Evolutionary conservation across 2,888 invertebrate species (phyloP), one percentile per base, ranked within the genome.

Genomic region (Nymphalis c-album): DNA sequence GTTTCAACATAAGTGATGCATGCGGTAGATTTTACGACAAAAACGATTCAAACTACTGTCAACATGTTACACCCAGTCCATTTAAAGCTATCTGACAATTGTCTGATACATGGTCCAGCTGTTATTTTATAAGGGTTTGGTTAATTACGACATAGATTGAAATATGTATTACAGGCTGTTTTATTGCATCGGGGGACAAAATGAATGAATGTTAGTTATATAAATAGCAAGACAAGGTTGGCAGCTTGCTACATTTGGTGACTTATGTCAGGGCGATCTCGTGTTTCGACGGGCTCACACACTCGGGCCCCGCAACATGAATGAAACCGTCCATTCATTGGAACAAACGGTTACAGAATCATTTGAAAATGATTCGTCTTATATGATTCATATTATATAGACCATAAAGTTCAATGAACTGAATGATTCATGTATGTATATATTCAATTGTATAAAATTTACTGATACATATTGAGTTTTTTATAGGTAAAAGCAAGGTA

Each of bases 161-260:
- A 77, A 79, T 81, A 79, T 79, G 77, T 79, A 75, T 78, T 73
- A 73, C 74, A 77, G 75, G 77, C 75, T 77, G 70, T 73, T 81
- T 79, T 78, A 78, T 79, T 79, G 78, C 79, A 78, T 77, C 77
- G 75, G 76, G 76, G 77, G 79, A 76, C 75, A 76, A 72, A 77
- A 75, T 77, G 63, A 71, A 71, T 74, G 74, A 71, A 75, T 74
- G 78, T 83, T 82, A 82, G 80, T 84, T 83, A 80, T 84, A 86
- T 82, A 82, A 80, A 86, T 87, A 88, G 85, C 86, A 84, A 85
- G 76, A 82, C 91, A 91, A 91, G 91, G 91, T 82, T 84, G 85
- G 73, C 89, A 84, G 84, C 84, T 81, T 89, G 80, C 91, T 91
- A 76, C 89, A 87, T 90, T 91, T 90, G 90, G 91, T 84, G 86